These are phyloP conservation scores for Zoanthus gigantus DNA, from an alignment of 92 coral and sea anemone genomes.

Conservation along the genomic window DNA sequence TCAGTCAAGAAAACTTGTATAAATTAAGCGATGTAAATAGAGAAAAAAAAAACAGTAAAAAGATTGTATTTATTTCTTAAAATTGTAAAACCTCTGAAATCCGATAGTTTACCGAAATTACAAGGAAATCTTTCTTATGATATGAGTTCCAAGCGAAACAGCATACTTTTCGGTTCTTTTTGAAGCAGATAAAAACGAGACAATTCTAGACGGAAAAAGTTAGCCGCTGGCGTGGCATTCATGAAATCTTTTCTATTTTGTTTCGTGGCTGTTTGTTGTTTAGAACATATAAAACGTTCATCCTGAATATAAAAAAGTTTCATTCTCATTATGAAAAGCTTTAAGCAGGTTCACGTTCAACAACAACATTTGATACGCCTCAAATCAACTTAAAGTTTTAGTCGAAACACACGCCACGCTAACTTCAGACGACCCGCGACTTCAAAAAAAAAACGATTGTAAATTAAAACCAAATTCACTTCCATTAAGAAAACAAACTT, in stretches of 20 bases:
- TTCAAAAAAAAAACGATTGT: no score
- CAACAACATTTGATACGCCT: no score
- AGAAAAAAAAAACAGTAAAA: neutral
- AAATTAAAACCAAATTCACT: no score
- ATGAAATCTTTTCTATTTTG: no score
- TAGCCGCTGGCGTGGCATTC: neutral
- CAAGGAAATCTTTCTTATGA: neutral
- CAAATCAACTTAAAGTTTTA: no score
- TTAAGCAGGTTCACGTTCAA: no score
- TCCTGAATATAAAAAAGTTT: no score
- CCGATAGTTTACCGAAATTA: neutral
- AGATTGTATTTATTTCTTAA: neutral
- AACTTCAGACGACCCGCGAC: no score
- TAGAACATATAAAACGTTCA: neutral
- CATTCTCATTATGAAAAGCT: no score
- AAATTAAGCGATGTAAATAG: slow-evolving; percentile 28
- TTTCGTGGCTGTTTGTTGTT: neutral
- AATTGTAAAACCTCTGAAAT: neutral
- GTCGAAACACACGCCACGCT: no score
- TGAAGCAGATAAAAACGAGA: slow-evolving; percentile 5
- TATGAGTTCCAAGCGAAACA: neutral
- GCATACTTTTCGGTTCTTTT: neutral
- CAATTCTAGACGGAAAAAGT: neutral
- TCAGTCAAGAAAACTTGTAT: neutral
- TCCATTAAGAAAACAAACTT: no score